A percentile compares a stretch with the other conserved stretches of the same genome.
Evolutionary conservation across 2,888 invertebrate genomes (phyloP).

Genomic region (Drosophila affinis): DNA sequence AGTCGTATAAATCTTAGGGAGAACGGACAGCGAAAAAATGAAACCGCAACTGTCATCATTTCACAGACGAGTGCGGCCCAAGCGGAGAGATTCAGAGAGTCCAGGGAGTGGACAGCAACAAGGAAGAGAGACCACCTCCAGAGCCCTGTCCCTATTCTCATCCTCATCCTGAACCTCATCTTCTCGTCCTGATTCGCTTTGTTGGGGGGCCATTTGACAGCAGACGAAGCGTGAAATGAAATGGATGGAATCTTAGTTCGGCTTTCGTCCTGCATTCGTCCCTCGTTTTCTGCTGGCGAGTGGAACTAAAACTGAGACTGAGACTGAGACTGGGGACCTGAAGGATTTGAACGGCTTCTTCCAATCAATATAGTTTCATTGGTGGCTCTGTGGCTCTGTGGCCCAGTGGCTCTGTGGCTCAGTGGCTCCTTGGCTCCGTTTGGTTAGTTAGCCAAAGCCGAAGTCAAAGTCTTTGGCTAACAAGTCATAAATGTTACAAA

Average conservation of each 20-base stretch:
- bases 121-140: too few species aligned
- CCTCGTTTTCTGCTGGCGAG: not conserved
- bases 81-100: slow-evolving; percentile 2
- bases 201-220: slow-evolving; percentile 38
- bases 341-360: not conserved
- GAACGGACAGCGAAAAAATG: slow-evolving; percentile 19
- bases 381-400: not conserved
- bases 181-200: slow-evolving; percentile 5
- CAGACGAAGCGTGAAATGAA: slow-evolving; percentile 69
- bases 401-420: too few species aligned
- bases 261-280: slow-evolving; percentile 14
- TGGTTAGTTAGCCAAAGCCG: slow-evolving; percentile 38
- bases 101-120: slow-evolving; percentile 16
- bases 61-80: slow-evolving; percentile 52
- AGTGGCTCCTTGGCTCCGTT: not conserved
- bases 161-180: slow-evolving; percentile 1
- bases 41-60: slow-evolving; percentile 76
- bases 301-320: not conserved
- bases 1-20: slow-evolving; percentile 10
- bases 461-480: slow-evolving; percentile 57
- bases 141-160: not conserved
- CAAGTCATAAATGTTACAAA: slow-evolving; percentile 75
- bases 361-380: slow-evolving; percentile 21
- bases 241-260: slow-evolving; percentile 41
- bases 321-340: too few species aligned